These are phyloP conservation scores for Laterallus jamaicensis DNA, from an alignment of 2,113 vertebrate genomes.

Conservation along the genomic window DNA sequence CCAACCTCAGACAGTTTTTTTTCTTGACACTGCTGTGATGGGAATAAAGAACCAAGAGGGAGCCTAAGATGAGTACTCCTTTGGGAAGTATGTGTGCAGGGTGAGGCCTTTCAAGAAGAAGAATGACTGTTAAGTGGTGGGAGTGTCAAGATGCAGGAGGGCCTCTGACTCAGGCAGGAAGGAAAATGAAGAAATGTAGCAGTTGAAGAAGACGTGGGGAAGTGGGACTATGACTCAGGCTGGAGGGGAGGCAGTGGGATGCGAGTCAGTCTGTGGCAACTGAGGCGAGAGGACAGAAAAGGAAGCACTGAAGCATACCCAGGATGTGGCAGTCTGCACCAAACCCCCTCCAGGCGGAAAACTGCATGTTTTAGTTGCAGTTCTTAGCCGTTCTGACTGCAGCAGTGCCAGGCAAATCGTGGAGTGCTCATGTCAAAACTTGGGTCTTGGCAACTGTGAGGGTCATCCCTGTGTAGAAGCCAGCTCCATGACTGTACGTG, in stretches of 20 bases:
- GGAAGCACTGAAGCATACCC: background rate
- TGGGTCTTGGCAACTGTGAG: background rate
- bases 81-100: background rate
- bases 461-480: background rate
- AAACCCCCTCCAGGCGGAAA: background rate
- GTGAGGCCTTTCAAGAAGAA: background rate
- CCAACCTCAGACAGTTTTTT: background rate
- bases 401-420: background rate
- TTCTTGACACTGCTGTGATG: background rate
- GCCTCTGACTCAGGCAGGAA: conserved; percentile 62
- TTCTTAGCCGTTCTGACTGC: background rate
- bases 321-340: background rate
- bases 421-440: background rate
- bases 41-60: background rate
- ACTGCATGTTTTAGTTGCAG: background rate
- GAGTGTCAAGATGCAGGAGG: conserved; percentile 26
- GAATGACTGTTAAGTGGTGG: conserved; percentile 19
- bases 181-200: conserved; percentile 57
- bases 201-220: conserved; percentile 30
- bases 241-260: background rate
- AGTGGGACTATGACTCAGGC: conserved; percentile 59
- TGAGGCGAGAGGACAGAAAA: background rate
- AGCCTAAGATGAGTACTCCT: background rate
- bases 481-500: background rate
- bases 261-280: background rate